Conservation (phyloP, 2,797 vertebrate species). For the Cyprinella venusta region DNA sequence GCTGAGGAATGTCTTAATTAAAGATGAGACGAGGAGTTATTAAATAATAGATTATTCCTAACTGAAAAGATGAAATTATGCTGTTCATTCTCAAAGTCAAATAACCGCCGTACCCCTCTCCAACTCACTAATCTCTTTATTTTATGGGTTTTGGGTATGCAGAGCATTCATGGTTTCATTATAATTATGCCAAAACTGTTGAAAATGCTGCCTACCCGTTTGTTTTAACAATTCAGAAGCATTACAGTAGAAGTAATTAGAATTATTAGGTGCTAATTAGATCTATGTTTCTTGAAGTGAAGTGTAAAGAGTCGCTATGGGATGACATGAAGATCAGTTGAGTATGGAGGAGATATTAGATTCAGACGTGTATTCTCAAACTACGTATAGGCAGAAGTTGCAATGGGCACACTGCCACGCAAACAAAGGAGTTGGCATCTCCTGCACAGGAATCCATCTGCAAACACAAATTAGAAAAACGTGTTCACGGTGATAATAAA, state of each 20-base stretch:
- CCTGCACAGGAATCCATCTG: conserved; percentile 58
- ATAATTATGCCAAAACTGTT: conserved; percentile 1
- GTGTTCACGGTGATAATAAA: conserved; percentile 64
- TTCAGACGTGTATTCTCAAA: not conserved
- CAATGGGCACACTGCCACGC: conserved; percentile 57
- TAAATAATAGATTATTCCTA: conserved; percentile 52
- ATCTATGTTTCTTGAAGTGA: not conserved
- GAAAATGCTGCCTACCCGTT: not conserved
- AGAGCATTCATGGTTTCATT: conserved; percentile 13
- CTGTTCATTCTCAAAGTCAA: conserved; percentile 29
- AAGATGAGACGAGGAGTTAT: conserved; percentile 25
- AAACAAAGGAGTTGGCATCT: conserved; percentile 64
- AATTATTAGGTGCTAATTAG: conserved; percentile 13
- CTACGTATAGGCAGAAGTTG: conserved; percentile 54
- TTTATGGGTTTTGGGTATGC: conserved; percentile 26
- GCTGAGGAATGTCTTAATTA: conserved; percentile 48
- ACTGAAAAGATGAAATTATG: conserved; percentile 25
- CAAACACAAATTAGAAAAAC: conserved; percentile 68
- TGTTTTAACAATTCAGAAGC: conserved; percentile 12
- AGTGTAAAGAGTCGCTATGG: not conserved
- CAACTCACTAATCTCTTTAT: conserved; percentile 23
- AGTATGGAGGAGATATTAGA: not conserved
- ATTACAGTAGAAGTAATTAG: conserved; percentile 4
- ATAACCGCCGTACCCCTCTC: not conserved
- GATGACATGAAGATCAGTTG: conserved; percentile 8